These are phyloP conservation scores for Brachyistius frenatus DNA, from an alignment of 2,113 vertebrate genomes.

Conservation along the genomic window DNA sequence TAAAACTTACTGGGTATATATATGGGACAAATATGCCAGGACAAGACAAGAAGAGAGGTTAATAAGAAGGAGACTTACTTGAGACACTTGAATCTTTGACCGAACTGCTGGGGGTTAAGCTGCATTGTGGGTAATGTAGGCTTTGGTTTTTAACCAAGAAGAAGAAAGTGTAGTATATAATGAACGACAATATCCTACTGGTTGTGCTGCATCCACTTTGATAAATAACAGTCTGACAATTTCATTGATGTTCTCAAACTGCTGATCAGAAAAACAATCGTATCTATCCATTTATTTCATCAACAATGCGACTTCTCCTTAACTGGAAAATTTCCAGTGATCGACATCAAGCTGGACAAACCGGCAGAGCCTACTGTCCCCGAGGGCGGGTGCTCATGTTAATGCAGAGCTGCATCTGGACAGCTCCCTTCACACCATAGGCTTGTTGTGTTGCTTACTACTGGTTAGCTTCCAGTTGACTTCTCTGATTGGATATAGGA, in stretches of 20 bases:
- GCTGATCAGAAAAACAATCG: no score
- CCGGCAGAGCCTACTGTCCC: slow-evolving; percentile 79
- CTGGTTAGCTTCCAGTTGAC: slow-evolving; percentile 83
- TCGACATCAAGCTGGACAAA: slow-evolving; percentile 85
- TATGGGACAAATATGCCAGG: no score
- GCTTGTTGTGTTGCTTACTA: slow-evolving; percentile 85
- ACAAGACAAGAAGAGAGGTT: no score
- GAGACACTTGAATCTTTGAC: not conserved
- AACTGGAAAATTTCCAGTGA: slow-evolving; percentile 72
- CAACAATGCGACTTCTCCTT: slow-evolving; percentile 45
- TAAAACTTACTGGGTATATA: no score
- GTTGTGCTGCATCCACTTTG: no score
- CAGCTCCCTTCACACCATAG: slow-evolving; percentile 82
- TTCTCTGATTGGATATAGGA: slow-evolving; percentile 81
- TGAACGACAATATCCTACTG: no score
- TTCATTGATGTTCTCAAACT: no score
- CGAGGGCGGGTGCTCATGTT: slow-evolving; percentile 82
- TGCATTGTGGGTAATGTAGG: not conserved
- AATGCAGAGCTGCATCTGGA: slow-evolving; percentile 75
- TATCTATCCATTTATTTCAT: no score
- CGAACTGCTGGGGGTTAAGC: not conserved
- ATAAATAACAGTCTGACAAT: no score
- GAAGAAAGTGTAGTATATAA: no score
- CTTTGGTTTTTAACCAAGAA: no score
- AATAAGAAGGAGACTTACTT: no score